Conservation (phyloP, 2,113 vertebrate genomes). For the Myocastor coypus region DNA sequence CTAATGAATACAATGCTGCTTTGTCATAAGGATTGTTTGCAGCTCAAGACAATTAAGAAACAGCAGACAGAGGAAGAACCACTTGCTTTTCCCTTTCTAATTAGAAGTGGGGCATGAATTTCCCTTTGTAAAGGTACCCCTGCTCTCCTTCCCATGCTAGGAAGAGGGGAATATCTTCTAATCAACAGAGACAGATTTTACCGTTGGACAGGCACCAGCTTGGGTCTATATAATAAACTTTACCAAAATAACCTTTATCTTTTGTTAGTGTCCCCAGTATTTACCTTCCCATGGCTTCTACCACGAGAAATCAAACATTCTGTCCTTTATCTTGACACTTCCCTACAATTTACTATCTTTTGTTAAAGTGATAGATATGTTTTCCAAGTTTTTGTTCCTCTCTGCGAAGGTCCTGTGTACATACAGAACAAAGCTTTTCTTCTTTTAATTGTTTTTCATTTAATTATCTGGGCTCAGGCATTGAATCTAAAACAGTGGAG, state of each 20-base stretch:
- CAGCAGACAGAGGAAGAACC: not conserved
- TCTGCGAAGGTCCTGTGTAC: not conserved
- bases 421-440: not conserved
- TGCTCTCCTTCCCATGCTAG: not conserved
- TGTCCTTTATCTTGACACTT: not conserved
- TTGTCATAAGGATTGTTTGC: conserved; percentile 8
- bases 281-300: not conserved
- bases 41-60: conserved; percentile 1
- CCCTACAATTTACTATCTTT: not conserved
- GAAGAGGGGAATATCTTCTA: not conserved
- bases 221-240: not conserved
- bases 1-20: not conserved
- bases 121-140: not conserved
- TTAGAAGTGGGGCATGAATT: not conserved
- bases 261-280: not conserved
- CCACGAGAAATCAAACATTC: not conserved
- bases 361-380: not conserved
- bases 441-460: not conserved
- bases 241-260: not conserved
- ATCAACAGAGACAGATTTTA: not conserved
- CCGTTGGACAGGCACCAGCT: not conserved
- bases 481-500: not conserved
- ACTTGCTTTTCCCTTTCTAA: not conserved
- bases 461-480: not conserved
- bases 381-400: conserved; percentile 22